phyloP scores from a whole-genome alignment of 1,140 invertebrate genomes.

The Meloidogyne hapla region DNA sequence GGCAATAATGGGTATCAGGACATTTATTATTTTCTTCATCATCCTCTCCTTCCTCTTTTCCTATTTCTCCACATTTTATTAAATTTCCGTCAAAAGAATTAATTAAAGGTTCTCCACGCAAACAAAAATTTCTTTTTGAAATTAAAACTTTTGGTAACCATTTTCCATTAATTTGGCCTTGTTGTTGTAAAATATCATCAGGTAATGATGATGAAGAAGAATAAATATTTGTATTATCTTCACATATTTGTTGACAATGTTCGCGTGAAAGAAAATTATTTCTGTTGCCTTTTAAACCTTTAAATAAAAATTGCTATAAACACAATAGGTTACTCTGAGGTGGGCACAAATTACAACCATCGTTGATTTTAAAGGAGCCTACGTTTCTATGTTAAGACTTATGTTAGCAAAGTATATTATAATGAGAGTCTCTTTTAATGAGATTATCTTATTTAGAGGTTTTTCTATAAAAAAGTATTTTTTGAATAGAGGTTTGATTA shows the following conservation, averaged over 20 bases:
- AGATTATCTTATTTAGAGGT: too few species aligned
- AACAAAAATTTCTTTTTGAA: slow-evolving; percentile 52
- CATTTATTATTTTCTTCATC: slow-evolving; percentile 4
- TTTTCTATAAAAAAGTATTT: too few species aligned
- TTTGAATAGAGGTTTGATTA: too few species aligned
- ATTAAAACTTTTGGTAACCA: not conserved
- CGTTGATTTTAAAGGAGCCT: too few species aligned
- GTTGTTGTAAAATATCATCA: slow-evolving; percentile 5
- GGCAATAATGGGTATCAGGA: slow-evolving; percentile 53
- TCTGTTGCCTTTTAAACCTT: slow-evolving; percentile 68
- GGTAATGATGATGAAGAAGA: not conserved
- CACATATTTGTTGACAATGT: slow-evolving; percentile 39
- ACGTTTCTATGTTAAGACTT: too few species aligned
- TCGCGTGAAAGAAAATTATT: slow-evolving; percentile 79
- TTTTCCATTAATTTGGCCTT: not conserved
- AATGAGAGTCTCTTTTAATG: too few species aligned
- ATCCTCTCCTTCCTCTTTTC: not conserved
- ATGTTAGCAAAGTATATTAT: too few species aligned
- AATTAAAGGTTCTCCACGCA: slow-evolving; percentile 53
- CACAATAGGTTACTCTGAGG: too few species aligned
- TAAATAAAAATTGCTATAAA: too few species aligned
- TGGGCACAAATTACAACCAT: too few species aligned
- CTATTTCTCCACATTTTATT: not conserved
- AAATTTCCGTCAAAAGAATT: slow-evolving; percentile 25
- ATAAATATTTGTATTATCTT: slow-evolving; percentile 7